These are phyloP conservation scores for Acanthopagrus latus DNA, from an alignment of 2,797 vertebrate species.

Conservation along the genomic window DNA sequence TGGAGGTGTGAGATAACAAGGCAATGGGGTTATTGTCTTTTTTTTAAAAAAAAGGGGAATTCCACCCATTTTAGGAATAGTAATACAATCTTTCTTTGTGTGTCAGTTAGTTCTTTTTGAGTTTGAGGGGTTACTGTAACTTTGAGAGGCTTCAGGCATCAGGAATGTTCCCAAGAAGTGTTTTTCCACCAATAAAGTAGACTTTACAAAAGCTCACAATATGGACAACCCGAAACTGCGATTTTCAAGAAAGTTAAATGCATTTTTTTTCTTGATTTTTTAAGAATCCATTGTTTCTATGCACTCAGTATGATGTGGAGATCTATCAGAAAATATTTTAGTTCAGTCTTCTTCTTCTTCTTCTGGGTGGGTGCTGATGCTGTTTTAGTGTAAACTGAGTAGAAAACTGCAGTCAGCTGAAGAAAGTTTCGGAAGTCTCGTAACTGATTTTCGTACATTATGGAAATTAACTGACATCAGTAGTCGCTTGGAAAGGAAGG, in stretches of 20 bases:
- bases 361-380: neutral
- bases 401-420: neutral
- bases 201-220: neutral
- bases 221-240: neutral
- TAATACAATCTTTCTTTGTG: neutral
- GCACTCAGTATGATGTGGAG: neutral
- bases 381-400: neutral
- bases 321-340: neutral
- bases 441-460: neutral
- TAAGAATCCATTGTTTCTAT: conserved; percentile 6
- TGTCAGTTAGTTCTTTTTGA: neutral
- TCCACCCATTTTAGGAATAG: conserved; percentile 39
- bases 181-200: neutral
- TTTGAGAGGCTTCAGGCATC: too few relatives aligned
- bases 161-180: neutral
- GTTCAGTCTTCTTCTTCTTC: neutral
- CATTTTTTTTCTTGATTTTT: neutral
- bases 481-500: neutral
- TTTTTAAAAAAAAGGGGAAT: conserved; percentile 18
- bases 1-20: conserved; percentile 15
- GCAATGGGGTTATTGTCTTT: conserved; percentile 8
- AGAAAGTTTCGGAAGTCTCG: neutral
- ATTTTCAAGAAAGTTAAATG: neutral
- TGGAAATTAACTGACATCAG: conserved; percentile 1
- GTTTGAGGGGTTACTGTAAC: neutral